Base-by-base conservation (phyloP, 2,888 invertebrate genomes). In the Stomorhina lunata region DNA sequence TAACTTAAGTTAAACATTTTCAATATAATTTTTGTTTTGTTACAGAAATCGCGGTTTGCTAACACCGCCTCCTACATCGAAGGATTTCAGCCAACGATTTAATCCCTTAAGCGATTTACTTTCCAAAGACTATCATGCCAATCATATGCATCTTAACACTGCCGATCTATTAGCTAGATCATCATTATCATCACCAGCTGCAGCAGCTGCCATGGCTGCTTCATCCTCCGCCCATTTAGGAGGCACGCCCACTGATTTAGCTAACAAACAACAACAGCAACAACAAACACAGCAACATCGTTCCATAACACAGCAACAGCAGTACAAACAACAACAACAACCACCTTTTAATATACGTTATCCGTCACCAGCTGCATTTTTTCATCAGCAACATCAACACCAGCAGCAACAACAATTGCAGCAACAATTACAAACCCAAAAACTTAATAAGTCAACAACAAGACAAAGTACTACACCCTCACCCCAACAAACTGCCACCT, bases 21-120 rank as follows among this genome's bases (percentile, higher is more conserved):
- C 1, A 12, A 6, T 17, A 37, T 27, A 22, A n/a, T n/a, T n/a
- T n/a, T n/a, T n/a, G n/a, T n/a, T n/a, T n/a, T n/a, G n/a, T n/a
- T n/a, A n/a, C 37, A 91, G 91, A 84, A 90, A 90, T 61, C 90
- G 91, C 43, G 90, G 90, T 66, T 85, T 91, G 75, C 81, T 91
- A 43, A 85, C 88, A 59, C 88, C 89, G 7, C 89, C 90, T n/a
- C 59, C 66, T 2, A 71, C 75, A 25, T 57, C 82, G 12, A 90
- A 90, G 87, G 90, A 91, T 84, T 90, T 90, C 73, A 81, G 87
- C 80, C 88, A 90, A 84, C 90, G 91, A 81, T 90, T 88, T 80
- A 90, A 88, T 87, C 89, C 90, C 76, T 85, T 91, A 59, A 88
- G 87, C 86, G 91, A 91, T 85, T 87, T 91, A 85, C 87, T 91